These are phyloP conservation scores for Lasioglossum baleicum DNA, from an alignment of 1,140 invertebrate species.

Conservation along the genomic window DNA sequence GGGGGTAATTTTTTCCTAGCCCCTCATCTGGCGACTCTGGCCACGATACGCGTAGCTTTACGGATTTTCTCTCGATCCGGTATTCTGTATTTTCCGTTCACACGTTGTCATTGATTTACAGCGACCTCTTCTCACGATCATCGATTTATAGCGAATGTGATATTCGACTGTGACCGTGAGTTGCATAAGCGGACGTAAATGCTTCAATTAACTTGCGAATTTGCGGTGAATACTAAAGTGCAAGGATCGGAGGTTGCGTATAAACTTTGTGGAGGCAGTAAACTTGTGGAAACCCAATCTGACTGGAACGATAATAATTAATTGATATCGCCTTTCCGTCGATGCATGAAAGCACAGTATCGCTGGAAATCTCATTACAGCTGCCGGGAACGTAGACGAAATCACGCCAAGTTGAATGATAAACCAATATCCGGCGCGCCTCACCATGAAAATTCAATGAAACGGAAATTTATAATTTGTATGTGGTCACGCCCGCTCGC, in stretches of 20 bases:
- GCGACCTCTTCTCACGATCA: background rate
- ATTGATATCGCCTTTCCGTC: slow-evolving; percentile 69
- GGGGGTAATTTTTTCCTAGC: too few species aligned
- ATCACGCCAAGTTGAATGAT: slow-evolving; percentile 65
- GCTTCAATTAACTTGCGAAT: slow-evolving; percentile 25
- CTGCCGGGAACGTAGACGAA: slow-evolving; percentile 62
- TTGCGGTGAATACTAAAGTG: slow-evolving; percentile 30
- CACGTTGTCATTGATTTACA: background rate
- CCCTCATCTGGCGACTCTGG: too few species aligned
- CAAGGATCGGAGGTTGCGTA: slow-evolving; percentile 7
- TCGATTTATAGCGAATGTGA: background rate
- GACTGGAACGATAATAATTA: slow-evolving; percentile 70
- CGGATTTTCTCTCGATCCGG: too few species aligned
- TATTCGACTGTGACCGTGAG: slow-evolving; percentile 3
- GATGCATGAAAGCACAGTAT: slow-evolving; percentile 55
- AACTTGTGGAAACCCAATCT: slow-evolving; percentile 17
- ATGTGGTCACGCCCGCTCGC: background rate
- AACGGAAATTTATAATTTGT: background rate
- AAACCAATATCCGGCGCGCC: slow-evolving; percentile 64
- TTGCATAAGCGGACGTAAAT: background rate
- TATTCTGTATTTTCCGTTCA: background rate
- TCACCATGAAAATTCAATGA: slow-evolving; percentile 60
- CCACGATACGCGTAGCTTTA: too few species aligned
- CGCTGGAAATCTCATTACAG: slow-evolving; percentile 63
- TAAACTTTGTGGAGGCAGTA: slow-evolving; percentile 11